Evolutionary conservation across 1,140 invertebrate genomes (phyloP), one percentile per base, ranked within the genome.

Genomic region (Polypedilum vanderplanki): DNA sequence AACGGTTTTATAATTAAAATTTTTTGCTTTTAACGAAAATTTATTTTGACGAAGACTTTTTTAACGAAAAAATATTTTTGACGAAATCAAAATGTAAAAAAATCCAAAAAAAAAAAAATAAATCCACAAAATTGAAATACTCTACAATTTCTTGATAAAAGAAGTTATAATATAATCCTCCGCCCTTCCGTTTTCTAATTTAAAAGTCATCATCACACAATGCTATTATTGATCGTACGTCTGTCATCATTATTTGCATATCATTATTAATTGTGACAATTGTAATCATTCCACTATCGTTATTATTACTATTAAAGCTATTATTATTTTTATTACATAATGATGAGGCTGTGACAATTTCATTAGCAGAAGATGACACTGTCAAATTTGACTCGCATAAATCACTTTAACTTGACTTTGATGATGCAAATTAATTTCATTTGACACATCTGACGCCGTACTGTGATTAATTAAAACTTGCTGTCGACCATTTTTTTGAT

Each of bases 391-490:
- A 57, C 46, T 57, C 46, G 46, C 46, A 57, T 57, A 12, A 57
- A 57, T 57, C 46, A 57, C 65, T 70, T 70, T 22, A 20, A 22
- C 9, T 70, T 70, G 65, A 70, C 65, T 70, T 18, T 70, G 17
- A 70, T 70, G 65, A 20, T 70, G 65, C 20, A 70, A 70, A 70
- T 70, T 70, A 70, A 17, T 57, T 57, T 57, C 46, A 3, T 57
- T 57, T 57, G 65, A 18, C 15, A 70, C 65, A 70, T 70, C 46
- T 70, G 20, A 18, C 17, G 65, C 17, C 15, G 3, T 70, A 22
- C 18, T 20, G n/a, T 70, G 65, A 70, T 70, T 70, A 70, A 70
- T 70, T 70, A 70, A 70, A 70, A 70, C 8, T 70, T 70, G 17
- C 17, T 18, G 65, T 22, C 18, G 65, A 70, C 65, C 24, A 33